Conservation (phyloP, 2,113 vertebrate genomes). For the Melanotaenia duboulayi region DNA sequence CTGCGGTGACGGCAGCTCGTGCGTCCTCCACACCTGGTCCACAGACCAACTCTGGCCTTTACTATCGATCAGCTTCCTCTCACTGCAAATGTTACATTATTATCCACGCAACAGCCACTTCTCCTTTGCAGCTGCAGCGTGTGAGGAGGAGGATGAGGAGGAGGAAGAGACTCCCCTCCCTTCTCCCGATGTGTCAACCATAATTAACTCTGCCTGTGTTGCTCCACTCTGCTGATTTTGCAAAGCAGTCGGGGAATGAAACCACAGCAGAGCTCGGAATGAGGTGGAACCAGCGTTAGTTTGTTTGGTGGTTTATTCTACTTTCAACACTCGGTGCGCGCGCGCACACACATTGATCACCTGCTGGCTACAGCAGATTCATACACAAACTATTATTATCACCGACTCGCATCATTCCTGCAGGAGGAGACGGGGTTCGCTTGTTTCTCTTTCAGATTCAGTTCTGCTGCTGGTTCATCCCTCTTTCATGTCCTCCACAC, state of each 20-base stretch:
- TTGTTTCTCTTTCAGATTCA: no score
- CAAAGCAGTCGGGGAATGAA: slow-evolving; percentile 11
- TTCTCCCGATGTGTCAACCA: slow-evolving; percentile 39
- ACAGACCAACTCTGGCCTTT: slow-evolving; percentile 18
- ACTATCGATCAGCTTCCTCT: slow-evolving; percentile 24
- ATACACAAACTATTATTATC: no score
- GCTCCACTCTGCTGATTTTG: slow-evolving; percentile 54
- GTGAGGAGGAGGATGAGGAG: slow-evolving; percentile 30
- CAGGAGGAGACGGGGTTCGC: no score
- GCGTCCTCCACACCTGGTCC: not conserved
- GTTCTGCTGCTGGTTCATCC: no score
- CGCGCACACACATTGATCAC: not conserved
- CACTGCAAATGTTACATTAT: slow-evolving; percentile 9
- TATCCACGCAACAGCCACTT: slow-evolving; percentile 4
- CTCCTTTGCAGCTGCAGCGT: slow-evolving; percentile 13
- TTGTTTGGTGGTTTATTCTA: not conserved
- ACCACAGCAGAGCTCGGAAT: slow-evolving; percentile 18
- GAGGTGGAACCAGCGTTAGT: slow-evolving; percentile 4
- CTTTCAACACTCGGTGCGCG: not conserved
- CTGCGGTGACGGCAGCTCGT: no score
- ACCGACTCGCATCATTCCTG: no score
- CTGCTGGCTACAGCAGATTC: no score
- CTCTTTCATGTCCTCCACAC: no score
- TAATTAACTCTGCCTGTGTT: slow-evolving; percentile 64
- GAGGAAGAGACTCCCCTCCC: not conserved